phyloP scores from a whole-genome alignment of 2,113 vertebrate genomes.

The Tapirus terrestris region DNA sequence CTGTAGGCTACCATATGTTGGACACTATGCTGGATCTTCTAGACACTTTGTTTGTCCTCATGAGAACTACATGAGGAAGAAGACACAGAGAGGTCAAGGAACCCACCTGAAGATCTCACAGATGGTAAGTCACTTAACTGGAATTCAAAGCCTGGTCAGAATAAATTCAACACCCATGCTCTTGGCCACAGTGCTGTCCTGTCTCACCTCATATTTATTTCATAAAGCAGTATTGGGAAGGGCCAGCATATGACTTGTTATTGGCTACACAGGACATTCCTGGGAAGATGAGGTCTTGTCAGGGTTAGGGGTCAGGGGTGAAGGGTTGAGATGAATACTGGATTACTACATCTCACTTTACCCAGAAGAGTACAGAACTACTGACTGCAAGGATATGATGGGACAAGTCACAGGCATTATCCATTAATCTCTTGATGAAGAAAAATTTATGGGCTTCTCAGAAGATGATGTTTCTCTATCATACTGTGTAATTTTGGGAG shows the following conservation, averaged over 20 bases:
- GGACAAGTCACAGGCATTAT: neutral
- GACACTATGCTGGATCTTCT: neutral
- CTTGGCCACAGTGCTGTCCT: neutral
- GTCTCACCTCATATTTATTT: neutral
- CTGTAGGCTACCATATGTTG: accelerated
- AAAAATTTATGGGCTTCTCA: neutral
- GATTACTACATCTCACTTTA: neutral
- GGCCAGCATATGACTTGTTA: neutral
- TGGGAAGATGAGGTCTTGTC: neutral
- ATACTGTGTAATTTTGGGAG: neutral
- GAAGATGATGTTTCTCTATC: neutral
- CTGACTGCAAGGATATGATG: neutral
- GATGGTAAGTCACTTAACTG: neutral
- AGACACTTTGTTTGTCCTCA: neutral
- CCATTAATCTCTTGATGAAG: neutral
- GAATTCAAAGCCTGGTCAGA: neutral
- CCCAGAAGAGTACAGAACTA: neutral
- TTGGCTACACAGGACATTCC: neutral
- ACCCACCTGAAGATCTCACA: neutral
- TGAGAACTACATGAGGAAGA: neutral
- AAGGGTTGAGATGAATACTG: neutral
- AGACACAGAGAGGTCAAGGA: neutral
- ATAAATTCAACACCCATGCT: neutral
- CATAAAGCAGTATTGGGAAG: neutral
- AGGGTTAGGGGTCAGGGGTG: neutral